phyloP scores from a whole-genome alignment of 92 coral and sea anemone species.

The Muricea muricata region DNA sequence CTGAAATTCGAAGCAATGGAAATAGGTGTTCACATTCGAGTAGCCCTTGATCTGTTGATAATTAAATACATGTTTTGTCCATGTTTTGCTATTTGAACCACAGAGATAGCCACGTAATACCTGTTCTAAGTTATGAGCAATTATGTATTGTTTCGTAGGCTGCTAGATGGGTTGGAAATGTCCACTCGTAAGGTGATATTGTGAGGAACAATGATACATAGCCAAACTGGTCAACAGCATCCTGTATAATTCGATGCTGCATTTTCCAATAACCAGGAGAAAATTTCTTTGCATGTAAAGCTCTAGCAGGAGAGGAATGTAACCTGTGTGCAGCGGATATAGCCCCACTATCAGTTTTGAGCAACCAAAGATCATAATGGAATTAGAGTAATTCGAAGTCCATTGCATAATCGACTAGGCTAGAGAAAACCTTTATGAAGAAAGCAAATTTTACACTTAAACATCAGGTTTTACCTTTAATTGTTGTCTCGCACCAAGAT shows the following conservation, averaged over 20 bases:
- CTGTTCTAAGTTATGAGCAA: conserved; percentile 33
- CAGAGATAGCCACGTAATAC: conserved; percentile 26
- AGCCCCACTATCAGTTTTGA: conserved; percentile 35
- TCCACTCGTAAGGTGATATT: conserved; percentile 9
- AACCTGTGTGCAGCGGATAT: neutral
- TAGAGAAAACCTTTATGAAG: neutral
- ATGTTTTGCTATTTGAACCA: conserved; percentile 39
- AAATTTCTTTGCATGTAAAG: neutral
- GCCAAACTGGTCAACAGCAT: conserved; percentile 12
- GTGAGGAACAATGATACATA: neutral
- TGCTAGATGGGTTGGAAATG: conserved; percentile 5
- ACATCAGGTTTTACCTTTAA: neutral
- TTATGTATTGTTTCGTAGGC: conserved; percentile 24
- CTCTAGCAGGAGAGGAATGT: conserved; percentile 8
- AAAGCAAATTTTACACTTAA: conserved; percentile 10
- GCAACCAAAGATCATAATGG: conserved; percentile 28
- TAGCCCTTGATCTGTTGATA: neutral
- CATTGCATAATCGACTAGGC: neutral
- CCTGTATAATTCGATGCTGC: neutral
- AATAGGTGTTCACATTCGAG: conserved; percentile 20
- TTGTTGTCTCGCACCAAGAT: neutral
- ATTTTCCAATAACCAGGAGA: conserved; percentile 1
- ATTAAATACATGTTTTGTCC: conserved; percentile 17
- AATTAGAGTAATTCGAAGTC: neutral
- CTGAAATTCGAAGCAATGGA: conserved; percentile 59